Evolutionary conservation across 2,797 vertebrate genomes (phyloP).

Genomic region (Aythya fuligula): DNA sequence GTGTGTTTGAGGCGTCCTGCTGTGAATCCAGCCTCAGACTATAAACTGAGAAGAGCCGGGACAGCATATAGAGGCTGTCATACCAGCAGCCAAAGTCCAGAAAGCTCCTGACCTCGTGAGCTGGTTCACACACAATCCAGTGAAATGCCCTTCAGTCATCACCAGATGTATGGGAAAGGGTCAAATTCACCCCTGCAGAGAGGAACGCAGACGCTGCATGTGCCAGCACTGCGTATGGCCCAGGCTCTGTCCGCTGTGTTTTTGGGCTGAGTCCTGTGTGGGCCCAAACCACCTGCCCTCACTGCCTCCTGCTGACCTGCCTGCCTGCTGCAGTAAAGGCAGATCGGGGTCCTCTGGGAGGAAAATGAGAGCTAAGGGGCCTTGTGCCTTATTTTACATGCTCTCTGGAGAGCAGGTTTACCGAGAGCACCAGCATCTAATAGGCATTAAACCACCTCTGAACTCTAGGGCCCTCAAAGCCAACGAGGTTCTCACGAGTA

Average conservation of each 20-base stretch:
- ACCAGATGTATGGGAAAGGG: background rate
- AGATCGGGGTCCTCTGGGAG: background rate
- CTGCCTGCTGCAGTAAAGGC: background rate
- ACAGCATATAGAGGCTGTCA: background rate
- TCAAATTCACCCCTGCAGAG: background rate
- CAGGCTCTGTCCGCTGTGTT: background rate
- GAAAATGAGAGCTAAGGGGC: background rate
- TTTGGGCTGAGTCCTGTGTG: background rate
- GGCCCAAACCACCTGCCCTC: background rate
- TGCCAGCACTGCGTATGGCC: background rate
- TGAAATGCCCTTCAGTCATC: background rate
- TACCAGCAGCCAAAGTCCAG: background rate
- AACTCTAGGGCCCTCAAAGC: background rate
- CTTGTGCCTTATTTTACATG: background rate
- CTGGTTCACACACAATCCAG: fast-evolving
- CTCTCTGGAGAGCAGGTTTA: background rate
- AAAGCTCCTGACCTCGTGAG: background rate
- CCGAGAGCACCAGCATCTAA: background rate
- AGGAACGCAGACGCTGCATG: background rate
- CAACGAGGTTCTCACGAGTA: background rate
- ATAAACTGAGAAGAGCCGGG: background rate
- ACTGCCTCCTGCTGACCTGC: background rate
- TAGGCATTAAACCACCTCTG: background rate
- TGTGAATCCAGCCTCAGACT: background rate
- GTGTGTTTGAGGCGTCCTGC: fast-evolving